Evolutionary conservation across 2,797 vertebrate species (phyloP).

Genomic region (Pitangus sulphuratus): DNA sequence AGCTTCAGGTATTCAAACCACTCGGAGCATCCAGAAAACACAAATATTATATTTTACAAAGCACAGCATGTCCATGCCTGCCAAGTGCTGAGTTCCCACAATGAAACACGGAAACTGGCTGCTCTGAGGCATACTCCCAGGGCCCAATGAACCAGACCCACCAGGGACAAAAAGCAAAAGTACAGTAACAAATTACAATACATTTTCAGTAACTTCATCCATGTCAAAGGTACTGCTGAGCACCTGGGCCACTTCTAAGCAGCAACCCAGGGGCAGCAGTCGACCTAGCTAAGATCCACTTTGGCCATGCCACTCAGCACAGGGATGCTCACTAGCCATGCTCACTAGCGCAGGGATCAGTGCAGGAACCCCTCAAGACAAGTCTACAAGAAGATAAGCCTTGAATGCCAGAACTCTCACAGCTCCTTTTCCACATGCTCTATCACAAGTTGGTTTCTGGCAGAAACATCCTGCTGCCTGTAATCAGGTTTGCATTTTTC

Average conservation of each 20-base stretch:
- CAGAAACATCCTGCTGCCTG: neutral
- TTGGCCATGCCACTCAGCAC: rapidly evolving
- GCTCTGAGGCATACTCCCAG: neutral
- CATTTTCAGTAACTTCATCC: neutral
- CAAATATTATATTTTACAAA: neutral
- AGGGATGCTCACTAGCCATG: neutral
- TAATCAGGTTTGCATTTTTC: neutral
- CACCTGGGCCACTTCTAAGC: neutral
- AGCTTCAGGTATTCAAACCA: neutral
- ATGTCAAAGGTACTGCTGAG: neutral
- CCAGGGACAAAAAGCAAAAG: neutral
- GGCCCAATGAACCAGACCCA: neutral
- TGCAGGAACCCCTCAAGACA: neutral
- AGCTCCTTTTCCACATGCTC: neutral
- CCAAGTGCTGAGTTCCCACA: neutral
- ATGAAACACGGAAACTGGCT: neutral
- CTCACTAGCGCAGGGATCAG: rapidly evolving
- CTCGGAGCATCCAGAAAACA: neutral
- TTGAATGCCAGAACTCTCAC: neutral
- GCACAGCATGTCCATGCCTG: neutral
- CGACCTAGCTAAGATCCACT: neutral
- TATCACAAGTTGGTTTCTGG: neutral
- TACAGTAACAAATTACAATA: neutral
- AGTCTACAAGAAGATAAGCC: neutral
- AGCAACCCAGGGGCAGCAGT: neutral